Percentiles rank a stretch among this genome's conserved stretches.
Conservation (phyloP, 92 coral and sea anemone species). For the Parazoanthus darwini region DNA sequence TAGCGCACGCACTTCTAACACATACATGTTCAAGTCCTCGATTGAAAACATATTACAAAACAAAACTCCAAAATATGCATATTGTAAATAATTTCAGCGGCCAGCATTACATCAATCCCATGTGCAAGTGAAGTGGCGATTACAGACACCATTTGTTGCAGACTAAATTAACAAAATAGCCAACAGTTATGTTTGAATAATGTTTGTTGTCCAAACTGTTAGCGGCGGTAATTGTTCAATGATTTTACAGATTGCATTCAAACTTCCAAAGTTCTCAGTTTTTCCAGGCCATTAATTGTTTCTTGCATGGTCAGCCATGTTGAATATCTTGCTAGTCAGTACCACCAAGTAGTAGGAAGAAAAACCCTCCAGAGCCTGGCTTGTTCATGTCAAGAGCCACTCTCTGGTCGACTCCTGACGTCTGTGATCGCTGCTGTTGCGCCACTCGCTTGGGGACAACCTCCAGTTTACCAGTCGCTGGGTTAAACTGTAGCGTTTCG, state of each 20-base stretch:
- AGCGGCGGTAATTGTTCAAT: not conserved
- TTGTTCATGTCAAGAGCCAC: slow-evolving; percentile 78
- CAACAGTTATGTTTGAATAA: not conserved
- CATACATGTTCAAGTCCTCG: too few species aligned
- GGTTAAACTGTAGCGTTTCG: slow-evolving; percentile 70
- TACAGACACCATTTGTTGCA: not conserved
- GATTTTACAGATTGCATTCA: not conserved
- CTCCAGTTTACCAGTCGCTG: slow-evolving; percentile 72
- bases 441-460: slow-evolving; percentile 50
- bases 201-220: not conserved
- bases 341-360: not conserved
- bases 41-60: too few species aligned
- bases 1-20: too few species aligned
- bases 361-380: slow-evolving; percentile 75
- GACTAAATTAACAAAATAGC: not conserved
- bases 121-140: not conserved
- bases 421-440: slow-evolving; percentile 1
- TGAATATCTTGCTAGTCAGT: not conserved
- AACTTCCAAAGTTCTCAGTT: not conserved
- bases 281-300: not conserved
- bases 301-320: slow-evolving; percentile 1
- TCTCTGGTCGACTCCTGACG: slow-evolving; percentile 37
- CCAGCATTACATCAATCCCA: not conserved
- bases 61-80: too few species aligned
- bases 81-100: not conserved